Evolutionary conservation across 2,113 vertebrate species (phyloP), one percentile per base, ranked within the genome.

Genomic region (Garra rufa): DNA sequence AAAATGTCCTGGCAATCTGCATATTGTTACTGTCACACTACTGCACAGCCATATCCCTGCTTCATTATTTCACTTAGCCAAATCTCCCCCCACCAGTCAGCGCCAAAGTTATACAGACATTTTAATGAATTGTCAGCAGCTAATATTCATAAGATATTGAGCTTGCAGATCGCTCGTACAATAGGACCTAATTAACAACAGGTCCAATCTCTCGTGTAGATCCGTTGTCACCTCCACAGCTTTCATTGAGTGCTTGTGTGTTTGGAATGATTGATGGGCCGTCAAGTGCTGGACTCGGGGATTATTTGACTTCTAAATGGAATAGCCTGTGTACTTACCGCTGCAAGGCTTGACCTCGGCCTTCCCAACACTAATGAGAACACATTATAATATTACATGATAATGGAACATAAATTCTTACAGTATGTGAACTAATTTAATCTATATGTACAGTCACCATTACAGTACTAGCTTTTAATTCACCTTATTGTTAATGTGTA

Each of bases 121-220:
- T 87, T 90, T 87, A 91, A 89, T 89, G 87, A 89, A 88, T 86
- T 83, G 87, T 88, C 87, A 89, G 87, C 87, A 88, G 86, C 67
- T 88, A 76, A 91, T 88, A 87, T 88, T 83, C 85, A 82, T 83
- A 90, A 90, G 85, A 87, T 88, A 87, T 83, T 77, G 83, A 83
- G 77, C 70, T 34, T 59, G 81, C 83, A 70, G 81, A 55, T 77
- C 77, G 43, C 61, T 81, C 77, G 82, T 83, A 89, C 86, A 88
- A 91, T 76, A 78, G 82, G 85, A 87, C 63, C 76, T 77, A 87
- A 89, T 91, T 88, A 89, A 87, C 84, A 86, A 69, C 61, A 73
- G 71, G 74, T 69, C 84, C 85, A 83, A 84, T 88, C 83, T 87
- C 65, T 76, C 15, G 28, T 76, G 77, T 84, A 87, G 85, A 87